Conservation (phyloP, 1,140 invertebrate genomes). For the Neoseiulus cucumeris region DNA sequence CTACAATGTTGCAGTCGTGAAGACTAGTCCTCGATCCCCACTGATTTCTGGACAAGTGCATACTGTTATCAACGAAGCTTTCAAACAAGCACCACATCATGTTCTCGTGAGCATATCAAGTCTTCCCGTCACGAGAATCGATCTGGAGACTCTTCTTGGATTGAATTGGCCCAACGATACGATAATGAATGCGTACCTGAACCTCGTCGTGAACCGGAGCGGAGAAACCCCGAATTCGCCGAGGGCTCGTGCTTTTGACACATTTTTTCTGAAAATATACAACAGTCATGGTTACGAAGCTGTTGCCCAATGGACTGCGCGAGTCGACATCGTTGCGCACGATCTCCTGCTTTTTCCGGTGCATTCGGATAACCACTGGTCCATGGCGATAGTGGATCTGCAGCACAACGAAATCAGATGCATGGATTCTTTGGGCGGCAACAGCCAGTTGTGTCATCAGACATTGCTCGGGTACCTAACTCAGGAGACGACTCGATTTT, state of each 20-base stretch:
- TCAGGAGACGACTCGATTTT: slow-evolving; percentile 51
- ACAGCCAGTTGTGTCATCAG: slow-evolving; percentile 48
- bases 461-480: slow-evolving; percentile 50
- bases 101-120: slow-evolving; percentile 37
- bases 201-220: slow-evolving; percentile 50
- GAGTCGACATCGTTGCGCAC: slow-evolving; percentile 64
- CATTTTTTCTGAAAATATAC: slow-evolving; percentile 86
- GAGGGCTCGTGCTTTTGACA: slow-evolving; percentile 66
- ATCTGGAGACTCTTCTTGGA: slow-evolving; percentile 55
- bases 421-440: slow-evolving; percentile 76
- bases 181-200: slow-evolving; percentile 84
- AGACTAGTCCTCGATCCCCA: too few species aligned
- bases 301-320: slow-evolving; percentile 67
- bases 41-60: too few species aligned
- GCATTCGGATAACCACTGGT: slow-evolving; percentile 90
- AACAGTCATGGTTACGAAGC: slow-evolving; percentile 45
- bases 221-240: slow-evolving; percentile 39
- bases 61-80: too few species aligned
- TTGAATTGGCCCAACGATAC: slow-evolving; percentile 88
- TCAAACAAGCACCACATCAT: slow-evolving; percentile 25
- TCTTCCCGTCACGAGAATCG: slow-evolving; percentile 38
- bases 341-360: slow-evolving; percentile 71
- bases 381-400: slow-evolving; percentile 72
- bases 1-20: too few species aligned
- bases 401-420: slow-evolving; percentile 54